Evolutionary conservation across 2,797 vertebrate genomes (phyloP), one percentile per base, ranked within the genome.

Genomic region (Heterohyrax brucei): DNA sequence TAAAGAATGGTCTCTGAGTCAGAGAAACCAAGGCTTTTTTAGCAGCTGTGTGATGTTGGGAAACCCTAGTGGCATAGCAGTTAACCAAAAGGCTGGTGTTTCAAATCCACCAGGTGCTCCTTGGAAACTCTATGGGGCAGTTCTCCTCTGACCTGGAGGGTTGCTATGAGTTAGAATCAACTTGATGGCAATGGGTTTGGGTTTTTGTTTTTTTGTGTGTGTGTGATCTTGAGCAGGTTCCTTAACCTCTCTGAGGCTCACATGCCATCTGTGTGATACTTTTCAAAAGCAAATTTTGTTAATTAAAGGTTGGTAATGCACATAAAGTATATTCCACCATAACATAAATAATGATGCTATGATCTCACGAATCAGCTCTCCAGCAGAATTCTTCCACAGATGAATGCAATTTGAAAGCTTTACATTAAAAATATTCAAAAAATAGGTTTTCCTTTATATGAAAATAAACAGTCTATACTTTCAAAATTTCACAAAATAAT

Each of bases 341-440:
- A 88, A 70, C 10, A 44, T 14, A 87, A 93, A 89, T 56, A 53
- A 46, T 48, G 18, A 85, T 83, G 56, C 33, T 80, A 33, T 33
- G 10, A 77, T 80, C 76, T 84, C 5, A 79, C 44, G 2, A 4
- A 19, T 48, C 12, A 84, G 77, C 39, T 95, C 33, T 82, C 28
- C 48, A 87, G 33, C 21, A 95, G 56, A 87, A 81, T 87, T 87
- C 90, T 39, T 92, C 30, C 30, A 53, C 3, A 72, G 8, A 13
- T 80, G 33, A 95, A 78, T 79, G 56, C 7, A 88, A 87, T 33
- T 76, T 53, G 16, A 77, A 94, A 53, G 53, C 68, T 87, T 93
- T 81, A 87, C 39, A 78, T 62, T 44, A 78, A 84, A 89, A 87
- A 79, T 21, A 28, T 19, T 81, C 10, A 92, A 39, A 53, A 66